Conservation (phyloP, 2,113 vertebrate genomes). For the Paracyprichromis sp. region DNA sequence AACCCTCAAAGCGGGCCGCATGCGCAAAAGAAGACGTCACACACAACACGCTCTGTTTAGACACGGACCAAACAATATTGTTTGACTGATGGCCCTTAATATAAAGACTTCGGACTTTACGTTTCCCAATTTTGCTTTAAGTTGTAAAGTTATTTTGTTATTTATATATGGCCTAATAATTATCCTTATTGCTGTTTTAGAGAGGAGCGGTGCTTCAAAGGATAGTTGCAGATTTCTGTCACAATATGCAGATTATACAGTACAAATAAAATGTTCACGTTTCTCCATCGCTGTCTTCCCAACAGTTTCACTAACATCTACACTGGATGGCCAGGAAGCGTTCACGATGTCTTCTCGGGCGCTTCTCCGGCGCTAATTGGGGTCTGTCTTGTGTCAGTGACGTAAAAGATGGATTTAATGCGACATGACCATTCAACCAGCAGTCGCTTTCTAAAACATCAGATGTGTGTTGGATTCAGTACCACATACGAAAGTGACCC, state of each 20-base stretch:
- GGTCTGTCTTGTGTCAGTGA: rapidly evolving
- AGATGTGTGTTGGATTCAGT: not conserved
- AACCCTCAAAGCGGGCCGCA: rapidly evolving
- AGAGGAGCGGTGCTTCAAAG: not conserved
- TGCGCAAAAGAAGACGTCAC: not conserved
- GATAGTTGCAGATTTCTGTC: rapidly evolving
- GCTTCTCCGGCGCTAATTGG: not conserved
- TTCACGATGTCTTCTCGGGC: rapidly evolving
- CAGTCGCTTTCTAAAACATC: not conserved
- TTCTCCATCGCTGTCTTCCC: rapidly evolving
- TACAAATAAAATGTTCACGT: not conserved
- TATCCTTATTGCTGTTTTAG: not conserved
- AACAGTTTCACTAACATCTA: not conserved
- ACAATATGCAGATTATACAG: rapidly evolving
- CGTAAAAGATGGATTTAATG: not conserved
- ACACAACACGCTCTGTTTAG: not conserved
- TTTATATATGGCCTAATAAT: not conserved
- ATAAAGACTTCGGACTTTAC: not conserved
- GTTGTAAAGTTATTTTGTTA: not conserved
- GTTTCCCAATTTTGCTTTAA: too few species aligned
- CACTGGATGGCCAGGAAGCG: not conserved
- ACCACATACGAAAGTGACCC: not conserved
- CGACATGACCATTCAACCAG: not conserved
- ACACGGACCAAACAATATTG: not conserved
- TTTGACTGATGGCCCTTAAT: not conserved